These are phyloP conservation scores for Oncorhynchus tshawytscha DNA, from an alignment of 2,113 vertebrate species.

Conservation along the genomic window DNA sequence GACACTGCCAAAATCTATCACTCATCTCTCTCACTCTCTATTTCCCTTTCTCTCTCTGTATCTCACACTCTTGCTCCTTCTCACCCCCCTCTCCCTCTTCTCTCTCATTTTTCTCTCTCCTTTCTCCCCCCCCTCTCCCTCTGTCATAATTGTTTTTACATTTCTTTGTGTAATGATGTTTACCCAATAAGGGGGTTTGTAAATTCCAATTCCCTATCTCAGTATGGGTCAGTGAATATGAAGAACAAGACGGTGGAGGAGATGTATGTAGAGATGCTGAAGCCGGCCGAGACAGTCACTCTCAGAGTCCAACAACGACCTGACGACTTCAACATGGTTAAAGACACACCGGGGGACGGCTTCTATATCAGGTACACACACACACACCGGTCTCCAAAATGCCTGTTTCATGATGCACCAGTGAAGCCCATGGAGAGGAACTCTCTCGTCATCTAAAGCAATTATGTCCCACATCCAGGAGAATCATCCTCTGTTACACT, in stretches of 20 bases:
- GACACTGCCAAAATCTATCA: too few species aligned
- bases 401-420: too few species aligned
- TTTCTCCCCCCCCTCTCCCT: neutral
- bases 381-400: neutral
- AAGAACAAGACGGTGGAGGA: conserved; percentile 92
- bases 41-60: conserved; percentile 27
- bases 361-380: conserved; percentile 90
- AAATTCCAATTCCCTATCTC: conserved; percentile 5
- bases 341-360: conserved; percentile 89
- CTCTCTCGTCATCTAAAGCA: neutral
- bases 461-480: neutral
- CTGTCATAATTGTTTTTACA: too few species aligned
- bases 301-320: conserved; percentile 89
- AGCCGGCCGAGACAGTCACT: conserved; percentile 84
- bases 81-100: neutral
- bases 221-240: conserved; percentile 89
- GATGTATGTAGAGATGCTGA: conserved; percentile 96
- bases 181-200: too few species aligned
- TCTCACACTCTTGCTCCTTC: conserved; percentile 30
- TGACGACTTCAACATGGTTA: conserved; percentile 87
- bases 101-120: neutral
- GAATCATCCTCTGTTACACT: neutral
- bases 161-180: too few species aligned
- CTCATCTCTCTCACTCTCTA: neutral
- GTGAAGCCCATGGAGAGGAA: neutral